Percentiles rank a stretch among this genome's conserved stretches.
These are phyloP conservation scores for Lutra lutra DNA, from an alignment of 2,797 vertebrate genomes.

Conservation along the genomic window DNA sequence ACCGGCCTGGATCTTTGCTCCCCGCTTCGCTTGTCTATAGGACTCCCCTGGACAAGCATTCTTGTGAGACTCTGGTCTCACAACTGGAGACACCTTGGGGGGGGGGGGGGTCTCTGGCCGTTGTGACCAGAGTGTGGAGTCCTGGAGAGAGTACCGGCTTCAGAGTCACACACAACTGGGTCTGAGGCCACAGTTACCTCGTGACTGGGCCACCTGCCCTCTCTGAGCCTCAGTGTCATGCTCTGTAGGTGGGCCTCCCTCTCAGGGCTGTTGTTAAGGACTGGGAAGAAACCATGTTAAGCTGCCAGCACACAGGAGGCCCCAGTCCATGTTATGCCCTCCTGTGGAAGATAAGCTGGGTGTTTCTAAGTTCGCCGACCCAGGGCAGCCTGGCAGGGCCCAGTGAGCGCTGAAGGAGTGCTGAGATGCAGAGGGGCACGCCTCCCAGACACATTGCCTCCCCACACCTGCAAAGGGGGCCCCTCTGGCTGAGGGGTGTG, in stretches of 20 bases:
- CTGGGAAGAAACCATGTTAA: not conserved
- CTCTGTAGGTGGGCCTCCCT: not conserved
- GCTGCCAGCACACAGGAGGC: not conserved
- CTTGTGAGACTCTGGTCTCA: too few relatives aligned
- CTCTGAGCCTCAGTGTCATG: not conserved
- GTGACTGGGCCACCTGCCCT: not conserved
- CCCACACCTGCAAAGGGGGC: not conserved
- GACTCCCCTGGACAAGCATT: too few relatives aligned
- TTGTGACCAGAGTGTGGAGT: not conserved
- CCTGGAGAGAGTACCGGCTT: not conserved
- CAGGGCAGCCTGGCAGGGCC: not conserved
- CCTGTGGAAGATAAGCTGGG: not conserved
- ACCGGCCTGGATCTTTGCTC: not conserved
- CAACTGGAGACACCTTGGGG: too few relatives aligned
- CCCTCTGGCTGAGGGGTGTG: not conserved
- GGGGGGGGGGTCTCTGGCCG: not conserved
- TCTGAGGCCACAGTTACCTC: not conserved
- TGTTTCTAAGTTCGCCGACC: not conserved
- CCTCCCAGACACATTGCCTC: not conserved
- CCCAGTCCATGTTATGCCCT: not conserved
- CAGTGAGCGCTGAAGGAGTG: rapidly evolving
- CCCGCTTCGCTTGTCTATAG: not conserved
- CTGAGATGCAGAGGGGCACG: not conserved
- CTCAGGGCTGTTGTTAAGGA: too few relatives aligned
- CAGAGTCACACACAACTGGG: not conserved